These are phyloP conservation scores for human (Homo sapiens) DNA, from an alignment of 2,113 vertebrate species.

Conservation along the genomic window GRCh38 chr2:20236501-20237000, in stretches of 20 bases:
- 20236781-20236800: background rate
- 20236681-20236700: background rate
- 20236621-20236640: background rate
- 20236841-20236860: background rate
- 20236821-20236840: background rate
- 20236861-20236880: background rate
- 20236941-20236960: background rate
- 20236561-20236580: background rate
- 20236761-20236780: background rate
- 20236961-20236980: background rate
- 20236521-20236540: background rate
- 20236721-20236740: background rate
- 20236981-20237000: background rate
- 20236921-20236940: background rate
- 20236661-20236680: background rate
- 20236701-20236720: background rate
- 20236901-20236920: background rate
- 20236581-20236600: background rate
- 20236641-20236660: background rate
- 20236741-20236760: background rate
- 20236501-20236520: background rate
- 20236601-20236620: background rate
- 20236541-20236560: background rate
- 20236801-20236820: background rate
- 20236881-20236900: background rate